Conservation (phyloP, 2,797 vertebrate species). For the Brachyalestes nurse region DNA sequence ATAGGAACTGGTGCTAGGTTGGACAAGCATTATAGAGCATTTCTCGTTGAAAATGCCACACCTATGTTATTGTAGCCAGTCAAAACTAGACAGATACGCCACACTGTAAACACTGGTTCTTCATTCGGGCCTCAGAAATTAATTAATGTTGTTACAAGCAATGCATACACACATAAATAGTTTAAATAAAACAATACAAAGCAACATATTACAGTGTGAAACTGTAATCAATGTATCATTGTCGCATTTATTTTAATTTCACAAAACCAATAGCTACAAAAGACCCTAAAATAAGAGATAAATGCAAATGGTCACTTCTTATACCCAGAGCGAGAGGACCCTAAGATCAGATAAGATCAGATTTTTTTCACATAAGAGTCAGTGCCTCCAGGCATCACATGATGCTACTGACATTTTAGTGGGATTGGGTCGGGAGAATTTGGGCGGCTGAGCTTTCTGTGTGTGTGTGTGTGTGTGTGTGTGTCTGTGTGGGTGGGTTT, state of each 20-base stretch:
- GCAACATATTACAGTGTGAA: too few relatives aligned
- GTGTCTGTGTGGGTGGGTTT: constrained; percentile 24
- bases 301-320: constrained; percentile 8
- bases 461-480: not conserved
- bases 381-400: constrained; percentile 46
- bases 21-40: not conserved
- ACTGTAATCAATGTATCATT: too few relatives aligned
- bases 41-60: too few relatives aligned
- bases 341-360: constrained; percentile 31
- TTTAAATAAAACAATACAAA: too few relatives aligned
- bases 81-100: too few relatives aligned
- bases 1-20: not conserved
- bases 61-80: too few relatives aligned
- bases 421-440: constrained; percentile 31
- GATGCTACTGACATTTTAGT: constrained; percentile 45
- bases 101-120: too few relatives aligned
- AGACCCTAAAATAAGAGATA: not conserved
- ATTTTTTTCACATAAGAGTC: constrained; percentile 34
- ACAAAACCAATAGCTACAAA: not conserved
- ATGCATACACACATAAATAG: too few relatives aligned
- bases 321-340: not conserved
- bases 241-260: too few relatives aligned
- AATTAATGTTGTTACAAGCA: too few relatives aligned
- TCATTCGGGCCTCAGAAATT: too few relatives aligned
- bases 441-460: constrained; percentile 30